Percentiles rank a stretch among this genome's conserved stretches.
Conservation (phyloP, 2,113 vertebrate genomes). For the Origma solitaria region DNA sequence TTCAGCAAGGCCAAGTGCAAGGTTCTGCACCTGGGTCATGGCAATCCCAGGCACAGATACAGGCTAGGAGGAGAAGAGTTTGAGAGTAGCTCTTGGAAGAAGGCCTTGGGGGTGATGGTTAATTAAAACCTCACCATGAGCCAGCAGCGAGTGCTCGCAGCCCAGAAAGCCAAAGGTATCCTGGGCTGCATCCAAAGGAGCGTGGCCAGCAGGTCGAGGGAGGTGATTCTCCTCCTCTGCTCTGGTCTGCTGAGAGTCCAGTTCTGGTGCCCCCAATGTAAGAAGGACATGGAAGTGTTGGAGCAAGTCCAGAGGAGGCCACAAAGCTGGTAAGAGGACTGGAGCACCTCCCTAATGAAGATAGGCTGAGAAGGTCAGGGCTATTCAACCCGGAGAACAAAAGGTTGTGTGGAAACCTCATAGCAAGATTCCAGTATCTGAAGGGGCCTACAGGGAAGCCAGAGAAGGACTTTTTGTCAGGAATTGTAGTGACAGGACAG, state of each 20-base stretch:
- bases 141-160: too few species aligned
- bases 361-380: background rate
- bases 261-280: background rate
- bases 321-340: background rate
- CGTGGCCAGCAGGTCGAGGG: fast-evolving
- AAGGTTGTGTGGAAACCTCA: background rate
- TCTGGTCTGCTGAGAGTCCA: background rate
- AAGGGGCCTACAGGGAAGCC: background rate
- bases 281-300: background rate
- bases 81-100: background rate
- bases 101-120: background rate
- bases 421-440: background rate
- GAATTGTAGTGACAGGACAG: background rate
- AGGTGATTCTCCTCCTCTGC: background rate
- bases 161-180: background rate
- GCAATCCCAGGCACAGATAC: background rate
- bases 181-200: background rate
- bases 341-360: background rate
- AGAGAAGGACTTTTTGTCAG: background rate
- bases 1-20: background rate
- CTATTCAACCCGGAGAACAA: background rate
- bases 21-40: background rate
- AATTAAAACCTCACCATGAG: background rate
- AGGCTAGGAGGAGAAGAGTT: background rate
- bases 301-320: background rate